Evolutionary conservation across 2,888 invertebrate genomes (phyloP).

Genomic region (Cyrtodaria siliqua): DNA sequence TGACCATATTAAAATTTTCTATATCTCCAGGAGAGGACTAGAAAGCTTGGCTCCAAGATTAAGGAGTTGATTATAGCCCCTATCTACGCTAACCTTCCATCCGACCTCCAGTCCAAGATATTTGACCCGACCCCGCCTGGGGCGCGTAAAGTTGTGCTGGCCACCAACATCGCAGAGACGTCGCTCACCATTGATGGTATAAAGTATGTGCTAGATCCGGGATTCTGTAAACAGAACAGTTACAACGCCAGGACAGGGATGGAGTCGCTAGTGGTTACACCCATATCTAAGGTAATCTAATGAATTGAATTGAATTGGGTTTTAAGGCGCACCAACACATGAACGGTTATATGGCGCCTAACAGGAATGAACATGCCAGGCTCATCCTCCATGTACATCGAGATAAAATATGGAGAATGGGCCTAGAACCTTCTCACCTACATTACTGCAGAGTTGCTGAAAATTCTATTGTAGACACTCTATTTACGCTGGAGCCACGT

Average conservation of each 20-base stretch:
- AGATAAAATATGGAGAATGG: too few species aligned
- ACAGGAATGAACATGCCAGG: too few species aligned
- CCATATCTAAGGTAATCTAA: slow-evolving; percentile 92
- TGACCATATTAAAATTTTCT: too few species aligned
- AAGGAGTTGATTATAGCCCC: slow-evolving; percentile 97
- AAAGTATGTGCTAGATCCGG: slow-evolving; percentile 99
- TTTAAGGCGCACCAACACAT: too few species aligned
- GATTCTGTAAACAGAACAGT: slow-evolving; percentile 99
- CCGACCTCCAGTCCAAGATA: slow-evolving; percentile 99
- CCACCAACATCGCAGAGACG: slow-evolving; percentile 99
- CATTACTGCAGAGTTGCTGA: too few species aligned
- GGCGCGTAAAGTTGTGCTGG: slow-evolving; percentile 98
- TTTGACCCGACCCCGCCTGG: slow-evolving; percentile 99
- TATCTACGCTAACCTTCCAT: slow-evolving; percentile 99
- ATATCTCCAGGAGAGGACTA: slow-evolving; percentile 93
- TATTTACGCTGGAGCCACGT: too few species aligned
- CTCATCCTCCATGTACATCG: too few species aligned
- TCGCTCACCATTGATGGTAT: slow-evolving; percentile 99
- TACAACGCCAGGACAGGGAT: slow-evolving; percentile 99
- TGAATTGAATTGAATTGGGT: too few species aligned
- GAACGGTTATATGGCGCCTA: too few species aligned
- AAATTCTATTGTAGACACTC: too few species aligned
- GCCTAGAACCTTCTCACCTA: too few species aligned
- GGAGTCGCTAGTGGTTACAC: slow-evolving; percentile 99
- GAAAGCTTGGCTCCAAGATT: slow-evolving; percentile 96